Evolutionary conservation across 2,888 invertebrate species (phyloP), one percentile per base, ranked within the genome.

Genomic region (Lasiommata megera): DNA sequence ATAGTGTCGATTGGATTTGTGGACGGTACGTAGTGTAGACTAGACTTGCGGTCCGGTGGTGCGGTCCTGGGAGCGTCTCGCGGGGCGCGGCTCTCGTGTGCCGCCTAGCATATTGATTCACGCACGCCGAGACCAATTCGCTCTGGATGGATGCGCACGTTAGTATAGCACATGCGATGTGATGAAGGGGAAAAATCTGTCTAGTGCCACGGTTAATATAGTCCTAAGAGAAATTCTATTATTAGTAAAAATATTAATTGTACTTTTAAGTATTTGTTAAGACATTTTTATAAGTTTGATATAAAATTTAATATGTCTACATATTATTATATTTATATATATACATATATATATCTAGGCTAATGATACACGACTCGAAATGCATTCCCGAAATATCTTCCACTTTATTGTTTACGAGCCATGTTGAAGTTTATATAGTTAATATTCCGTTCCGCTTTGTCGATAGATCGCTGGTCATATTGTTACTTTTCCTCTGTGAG

Each of bases 341-440:
- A 67, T 72, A 76, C n/a, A n/a, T 29, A 14, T 66, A 64, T 71
- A 68, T 67, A 67, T 68, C 67, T 72, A 76, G 71, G 65, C 60
- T 70, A 62, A 70, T 67, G 71, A 76, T 76, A 75, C 74, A 69
- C 67, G 67, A 74, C 72, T 76, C 64, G 70, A 74, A 74, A 82
- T 82, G 87, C 88, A 88, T 88, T 88, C 88, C 88, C 73, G 72
- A 76, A 76, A 73, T 74, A 77, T 79, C 79, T 84, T 87, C 84
- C 84, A 80, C 69, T 77, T 69, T 65, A 71, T 76, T 76, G 38
- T 57, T 58, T 48, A 28, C 34, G 28, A 48, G 16, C 12, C 54
- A 41, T 47, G 46, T 60, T 38, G 12, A 54, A 41, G 36, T 55
- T 40, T 52, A 50, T 29, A 14, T 28, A 44, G 14, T 31, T 29